Conservation (phyloP, 35 echinoderm and acorn worm species). For the Diadema setosum region DNA sequence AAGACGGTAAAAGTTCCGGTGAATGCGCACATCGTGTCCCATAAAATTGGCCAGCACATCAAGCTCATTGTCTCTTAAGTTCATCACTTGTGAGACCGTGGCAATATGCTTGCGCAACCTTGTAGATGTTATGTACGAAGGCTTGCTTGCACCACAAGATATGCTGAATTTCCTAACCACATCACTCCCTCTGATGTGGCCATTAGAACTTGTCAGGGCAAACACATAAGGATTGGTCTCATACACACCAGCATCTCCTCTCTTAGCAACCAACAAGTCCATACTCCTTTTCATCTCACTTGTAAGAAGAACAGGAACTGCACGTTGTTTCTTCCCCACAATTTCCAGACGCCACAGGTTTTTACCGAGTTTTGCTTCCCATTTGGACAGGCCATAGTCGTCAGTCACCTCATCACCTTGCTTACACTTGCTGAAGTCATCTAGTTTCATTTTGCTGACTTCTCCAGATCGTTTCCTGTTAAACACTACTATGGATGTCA, state of each 20-base stretch:
- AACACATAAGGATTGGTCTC: too few relatives aligned
- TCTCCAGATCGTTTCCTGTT: conserved; percentile 73
- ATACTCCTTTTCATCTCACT: too few relatives aligned
- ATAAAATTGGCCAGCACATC: conserved; percentile 65
- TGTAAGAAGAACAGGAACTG: too few relatives aligned
- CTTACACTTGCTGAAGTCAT: conserved; percentile 58
- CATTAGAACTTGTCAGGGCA: too few relatives aligned
- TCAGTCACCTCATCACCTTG: conserved; percentile 21
- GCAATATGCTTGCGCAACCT: conserved; percentile 79
- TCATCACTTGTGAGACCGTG: conserved; percentile 62
- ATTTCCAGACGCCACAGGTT: conserved; percentile 49
- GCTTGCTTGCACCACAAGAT: too few relatives aligned
- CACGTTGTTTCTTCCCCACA: too few relatives aligned
- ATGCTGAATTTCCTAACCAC: too few relatives aligned
- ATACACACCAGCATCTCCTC: too few relatives aligned
- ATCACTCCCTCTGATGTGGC: too few relatives aligned
- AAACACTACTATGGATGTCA: conserved; percentile 52
- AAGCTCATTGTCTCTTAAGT: conserved; percentile 68
- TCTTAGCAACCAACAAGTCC: too few relatives aligned
- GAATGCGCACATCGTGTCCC: conserved; percentile 60
- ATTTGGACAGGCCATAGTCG: conserved; percentile 38
- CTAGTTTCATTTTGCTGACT: conserved; percentile 49
- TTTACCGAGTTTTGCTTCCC: conserved; percentile 57
- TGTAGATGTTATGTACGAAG: too few relatives aligned
- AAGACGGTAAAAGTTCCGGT: conserved; percentile 61